Base-by-base conservation (phyloP, 2,888 invertebrate genomes). In the Protodeltote pygarga region DNA sequence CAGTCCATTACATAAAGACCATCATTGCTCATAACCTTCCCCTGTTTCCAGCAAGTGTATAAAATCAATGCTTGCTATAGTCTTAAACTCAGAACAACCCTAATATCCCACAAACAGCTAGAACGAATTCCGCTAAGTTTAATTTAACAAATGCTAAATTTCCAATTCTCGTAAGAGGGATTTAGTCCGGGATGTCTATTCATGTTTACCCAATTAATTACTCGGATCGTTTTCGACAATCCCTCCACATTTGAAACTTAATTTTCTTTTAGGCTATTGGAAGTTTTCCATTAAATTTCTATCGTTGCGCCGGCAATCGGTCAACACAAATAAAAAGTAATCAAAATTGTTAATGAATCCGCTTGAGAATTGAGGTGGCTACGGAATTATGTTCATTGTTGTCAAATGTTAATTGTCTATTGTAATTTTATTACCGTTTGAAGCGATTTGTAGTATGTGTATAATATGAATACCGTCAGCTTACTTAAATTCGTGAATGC, bases 301-400 rank as follows among this genome's bases (percentile, higher is more conserved):
- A 81, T 83, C 77, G 34, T 19, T 44, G 37, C 31, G 44, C 33
- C 27, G 59, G 59, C 57, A 64, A 54, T 71, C 71, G 65, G 70
- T 71, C 73, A 87, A 87, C 79, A 86, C 81, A 87, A 87, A 88
- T 83, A 83, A 62, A 79, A 85, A 87, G 83, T 82, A 84, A 87
- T 87, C 77, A 81, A 84, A 85, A 84, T 79, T 79, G 73, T 76
- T 82, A 84, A 84, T 86, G 75, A 77, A 83, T 79, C 48, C 62
- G 69, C 45, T 64, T 60, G 60, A 33, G 27, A 41, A 48, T 13
- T 32, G 21, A 52, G 24, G 27, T 11, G 13, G 15, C 15, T 19
- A 19, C 19, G 24, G 17, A 14, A 25, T 42, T 38, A 37, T 14
- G 5, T 11, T 3, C 8, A 27, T 4, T 27, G 5, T 13, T 23